These are phyloP conservation scores for Melopsittacus undulatus DNA, from an alignment of 2,797 vertebrate genomes.

Conservation along the genomic window DNA sequence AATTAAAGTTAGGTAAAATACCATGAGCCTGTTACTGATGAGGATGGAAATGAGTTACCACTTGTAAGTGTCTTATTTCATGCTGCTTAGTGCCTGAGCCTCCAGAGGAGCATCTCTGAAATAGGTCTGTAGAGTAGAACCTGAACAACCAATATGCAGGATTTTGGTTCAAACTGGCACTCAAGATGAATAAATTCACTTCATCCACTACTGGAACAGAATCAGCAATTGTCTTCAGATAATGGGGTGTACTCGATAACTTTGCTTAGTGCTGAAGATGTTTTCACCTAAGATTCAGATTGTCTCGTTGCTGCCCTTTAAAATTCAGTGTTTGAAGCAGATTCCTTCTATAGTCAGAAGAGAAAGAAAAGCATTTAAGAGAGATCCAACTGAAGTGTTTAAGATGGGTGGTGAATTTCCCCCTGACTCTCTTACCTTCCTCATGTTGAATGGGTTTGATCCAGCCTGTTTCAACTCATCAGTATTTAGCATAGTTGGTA, in stretches of 20 bases:
- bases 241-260: neutral
- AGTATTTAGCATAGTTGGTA: neutral
- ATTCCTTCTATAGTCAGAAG: neutral
- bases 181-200: neutral
- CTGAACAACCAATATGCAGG: neutral
- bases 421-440: neutral
- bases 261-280: neutral
- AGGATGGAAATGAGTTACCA: neutral
- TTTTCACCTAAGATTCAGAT: neutral
- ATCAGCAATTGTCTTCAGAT: neutral
- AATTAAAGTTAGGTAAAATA: conserved; percentile 1
- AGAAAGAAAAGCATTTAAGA: neutral
- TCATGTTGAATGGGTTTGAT: neutral
- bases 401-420: neutral
- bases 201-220: neutral
- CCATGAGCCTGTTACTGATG: neutral
- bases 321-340: neutral
- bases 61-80: neutral
- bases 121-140: neutral
- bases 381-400: neutral
- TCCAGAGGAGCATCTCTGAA: neutral
- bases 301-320: neutral
- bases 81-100: neutral
- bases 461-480: neutral
- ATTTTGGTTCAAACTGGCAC: neutral